Evolutionary conservation across 2,888 invertebrate species (phyloP).

Genomic region (Cantharis lateralis): DNA sequence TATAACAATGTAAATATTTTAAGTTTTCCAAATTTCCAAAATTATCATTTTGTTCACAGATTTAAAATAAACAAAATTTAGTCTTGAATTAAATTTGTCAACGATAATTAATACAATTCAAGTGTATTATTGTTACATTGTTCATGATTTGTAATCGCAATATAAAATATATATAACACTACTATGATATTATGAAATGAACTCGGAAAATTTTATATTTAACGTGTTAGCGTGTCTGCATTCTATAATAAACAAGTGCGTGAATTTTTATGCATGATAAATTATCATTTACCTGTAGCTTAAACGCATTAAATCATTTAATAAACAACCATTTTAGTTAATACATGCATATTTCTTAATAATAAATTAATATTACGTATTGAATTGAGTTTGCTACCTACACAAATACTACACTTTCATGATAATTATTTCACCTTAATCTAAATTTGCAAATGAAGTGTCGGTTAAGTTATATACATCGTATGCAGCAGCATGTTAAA

Average conservation of each 20-base stretch:
- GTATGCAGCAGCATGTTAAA: not conserved
- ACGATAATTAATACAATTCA: too few species aligned
- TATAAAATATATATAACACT: not conserved
- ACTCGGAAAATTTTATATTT: not conserved
- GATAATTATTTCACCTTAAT: slow-evolving; percentile 23
- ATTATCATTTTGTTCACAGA: not conserved
- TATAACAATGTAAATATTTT: not conserved
- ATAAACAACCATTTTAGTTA: slow-evolving; percentile 18
- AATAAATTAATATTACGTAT: slow-evolving; percentile 32
- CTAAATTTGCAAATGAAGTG: slow-evolving; percentile 10
- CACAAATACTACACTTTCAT: slow-evolving; percentile 25
- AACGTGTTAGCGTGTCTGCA: not conserved
- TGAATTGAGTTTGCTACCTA: slow-evolving; percentile 30
- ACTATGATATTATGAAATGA: not conserved
- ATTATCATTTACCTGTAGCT: slow-evolving; percentile 10
- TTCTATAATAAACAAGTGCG: slow-evolving; percentile 6
- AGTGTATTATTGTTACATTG: not conserved
- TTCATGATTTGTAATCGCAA: not conserved
- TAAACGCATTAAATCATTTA: slow-evolving; percentile 15
- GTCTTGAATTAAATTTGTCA: too few species aligned
- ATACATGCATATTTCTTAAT: slow-evolving; percentile 24
- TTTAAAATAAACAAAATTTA: too few species aligned
- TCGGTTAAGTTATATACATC: not conserved
- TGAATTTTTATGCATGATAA: slow-evolving; percentile 6
- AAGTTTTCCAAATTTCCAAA: not conserved